These are phyloP conservation scores for Caenorhabditis afra DNA, from an alignment of 2,888 invertebrate species.

Conservation along the genomic window DNA sequence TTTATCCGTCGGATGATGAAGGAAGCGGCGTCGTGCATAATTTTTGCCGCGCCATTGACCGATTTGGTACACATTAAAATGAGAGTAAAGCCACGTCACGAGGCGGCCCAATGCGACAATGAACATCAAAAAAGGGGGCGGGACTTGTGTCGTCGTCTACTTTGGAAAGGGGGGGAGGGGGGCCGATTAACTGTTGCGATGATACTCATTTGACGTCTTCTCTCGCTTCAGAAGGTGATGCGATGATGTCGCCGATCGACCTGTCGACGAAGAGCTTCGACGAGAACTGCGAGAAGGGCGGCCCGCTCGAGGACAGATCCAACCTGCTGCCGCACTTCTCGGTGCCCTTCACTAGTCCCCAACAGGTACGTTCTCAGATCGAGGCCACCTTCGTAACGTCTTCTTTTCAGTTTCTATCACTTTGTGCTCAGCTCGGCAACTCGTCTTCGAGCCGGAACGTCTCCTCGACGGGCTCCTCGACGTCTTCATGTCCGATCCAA, in stretches of 20 bases:
- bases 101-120: slow-evolving; percentile 4
- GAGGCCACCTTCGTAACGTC: neutral
- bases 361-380: slow-evolving; percentile 49
- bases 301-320: slow-evolving; percentile 51
- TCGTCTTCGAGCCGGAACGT: slow-evolving; percentile 47
- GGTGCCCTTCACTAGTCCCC: slow-evolving; percentile 48
- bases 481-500: slow-evolving; percentile 60
- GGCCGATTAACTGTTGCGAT: neutral
- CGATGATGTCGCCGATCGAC: slow-evolving; percentile 65
- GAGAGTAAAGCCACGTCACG: slow-evolving; percentile 12
- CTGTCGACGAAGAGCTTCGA: slow-evolving; percentile 59
- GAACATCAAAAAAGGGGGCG: slow-evolving; percentile 27
- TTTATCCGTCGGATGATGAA: slow-evolving; percentile 16
- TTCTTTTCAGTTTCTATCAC: slow-evolving; percentile 50
- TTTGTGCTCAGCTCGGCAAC: slow-evolving; percentile 66
- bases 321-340: slow-evolving; percentile 44
- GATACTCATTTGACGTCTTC: neutral
- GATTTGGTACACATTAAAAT: slow-evolving; percentile 39
- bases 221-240: slow-evolving; percentile 55
- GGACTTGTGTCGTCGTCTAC: slow-evolving; percentile 6
- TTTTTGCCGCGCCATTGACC: slow-evolving; percentile 42
- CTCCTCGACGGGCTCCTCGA: slow-evolving; percentile 50
- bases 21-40: slow-evolving; percentile 27
- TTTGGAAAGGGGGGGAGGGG: no score
- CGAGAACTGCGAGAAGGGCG: slow-evolving; percentile 32